These are phyloP conservation scores for Tragelaphus scriptus DNA, from an alignment of 2,113 vertebrate species.

Conservation along the genomic window DNA sequence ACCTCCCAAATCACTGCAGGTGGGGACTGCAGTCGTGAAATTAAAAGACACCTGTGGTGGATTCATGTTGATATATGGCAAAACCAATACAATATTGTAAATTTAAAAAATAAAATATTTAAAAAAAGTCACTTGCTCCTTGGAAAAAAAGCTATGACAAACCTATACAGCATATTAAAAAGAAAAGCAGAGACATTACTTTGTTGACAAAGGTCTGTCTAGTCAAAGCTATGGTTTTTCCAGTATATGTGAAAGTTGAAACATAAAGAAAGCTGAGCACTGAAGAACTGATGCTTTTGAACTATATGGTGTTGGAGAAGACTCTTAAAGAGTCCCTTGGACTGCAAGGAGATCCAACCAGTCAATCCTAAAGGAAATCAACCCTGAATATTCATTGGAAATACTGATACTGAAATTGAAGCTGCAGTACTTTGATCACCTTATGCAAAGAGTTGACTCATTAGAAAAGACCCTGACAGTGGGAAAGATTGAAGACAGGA, in stretches of 20 bases:
- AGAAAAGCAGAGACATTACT: neutral
- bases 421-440: neutral
- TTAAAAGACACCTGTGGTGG: neutral
- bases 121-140: neutral
- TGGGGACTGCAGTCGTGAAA: neutral
- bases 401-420: neutral
- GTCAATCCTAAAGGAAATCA: neutral
- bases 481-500: neutral
- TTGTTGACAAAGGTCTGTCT: neutral
- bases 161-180: neutral
- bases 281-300: neutral
- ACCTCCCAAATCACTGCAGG: neutral
- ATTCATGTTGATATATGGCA: too few relatives aligned
- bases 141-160: neutral
- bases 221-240: neutral
- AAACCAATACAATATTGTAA: too few relatives aligned
- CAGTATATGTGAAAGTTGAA: neutral
- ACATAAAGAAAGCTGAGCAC: neutral
- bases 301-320: neutral
- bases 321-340: neutral
- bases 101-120: too few relatives aligned
- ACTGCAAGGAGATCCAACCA: neutral
- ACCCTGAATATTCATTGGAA: neutral
- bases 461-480: neutral
- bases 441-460: neutral